These are phyloP conservation scores for Cartodere bifasciata DNA, from an alignment of 2,888 invertebrate species.

Conservation along the genomic window DNA sequence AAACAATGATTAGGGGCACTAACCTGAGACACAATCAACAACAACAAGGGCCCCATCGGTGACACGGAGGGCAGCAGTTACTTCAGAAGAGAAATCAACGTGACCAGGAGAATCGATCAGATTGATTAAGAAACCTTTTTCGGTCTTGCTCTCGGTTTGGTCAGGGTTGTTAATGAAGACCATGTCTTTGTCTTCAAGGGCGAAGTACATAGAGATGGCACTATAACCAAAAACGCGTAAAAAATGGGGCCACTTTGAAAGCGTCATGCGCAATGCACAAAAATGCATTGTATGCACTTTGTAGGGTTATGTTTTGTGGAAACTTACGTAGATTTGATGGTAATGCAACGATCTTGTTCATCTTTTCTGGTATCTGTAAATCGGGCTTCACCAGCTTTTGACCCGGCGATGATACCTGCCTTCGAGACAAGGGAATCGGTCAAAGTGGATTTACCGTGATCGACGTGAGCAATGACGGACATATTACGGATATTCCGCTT, in stretches of 20 bases:
- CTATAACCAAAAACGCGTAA: slow-evolving; percentile 48
- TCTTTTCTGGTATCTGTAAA: slow-evolving; percentile 99
- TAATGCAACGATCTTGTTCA: slow-evolving; percentile 99
- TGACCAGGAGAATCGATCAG: slow-evolving; percentile 99
- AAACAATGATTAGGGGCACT: slow-evolving; percentile 23
- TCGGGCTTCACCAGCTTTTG: slow-evolving; percentile 97
- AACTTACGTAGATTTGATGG: slow-evolving; percentile 98
- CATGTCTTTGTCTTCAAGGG: slow-evolving; percentile 88
- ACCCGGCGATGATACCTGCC: slow-evolving; percentile 98
- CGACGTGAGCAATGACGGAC: slow-evolving; percentile 99
- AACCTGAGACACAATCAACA: slow-evolving; percentile 98
- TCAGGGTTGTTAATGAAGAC: slow-evolving; percentile 83
- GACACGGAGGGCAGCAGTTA: slow-evolving; percentile 98
- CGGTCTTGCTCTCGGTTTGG: slow-evolving; percentile 81
- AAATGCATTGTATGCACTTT: no score
- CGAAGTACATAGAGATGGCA: slow-evolving; percentile 99
- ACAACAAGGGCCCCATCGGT: slow-evolving; percentile 99
- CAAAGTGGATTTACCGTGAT: slow-evolving; percentile 99
- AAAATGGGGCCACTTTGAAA: no score
- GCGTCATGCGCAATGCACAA: no score
- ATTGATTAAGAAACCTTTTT: slow-evolving; percentile 98
- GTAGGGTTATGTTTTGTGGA: no score
- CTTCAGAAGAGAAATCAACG: slow-evolving; percentile 99
- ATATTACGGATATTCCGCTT: slow-evolving; percentile 99
- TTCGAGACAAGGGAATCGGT: slow-evolving; percentile 99